A percentile compares a stretch with the other conserved stretches of the same genome.
These are phyloP conservation scores for Brachionus rotundiformis DNA, from an alignment of 1,140 invertebrate species.

Conservation along the genomic window DNA sequence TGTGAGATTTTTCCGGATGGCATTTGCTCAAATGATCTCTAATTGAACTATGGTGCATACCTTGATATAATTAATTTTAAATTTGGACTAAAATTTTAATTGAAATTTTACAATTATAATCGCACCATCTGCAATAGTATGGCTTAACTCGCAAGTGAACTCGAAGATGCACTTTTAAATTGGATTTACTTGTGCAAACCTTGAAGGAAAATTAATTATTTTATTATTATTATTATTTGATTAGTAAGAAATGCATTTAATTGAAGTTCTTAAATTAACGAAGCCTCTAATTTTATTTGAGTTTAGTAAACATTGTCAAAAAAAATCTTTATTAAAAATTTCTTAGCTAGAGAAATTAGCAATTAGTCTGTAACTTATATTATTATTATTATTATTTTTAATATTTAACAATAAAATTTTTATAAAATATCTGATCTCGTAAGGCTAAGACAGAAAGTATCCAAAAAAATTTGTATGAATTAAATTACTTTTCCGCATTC, in stretches of 20 bases:
- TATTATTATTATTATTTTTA: not conserved
- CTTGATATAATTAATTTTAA: not conserved
- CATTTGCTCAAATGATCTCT: conserved; percentile 51
- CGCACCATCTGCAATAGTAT: conserved; percentile 47
- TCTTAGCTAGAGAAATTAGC: not conserved
- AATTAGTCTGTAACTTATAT: not conserved
- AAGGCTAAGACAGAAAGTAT: no score
- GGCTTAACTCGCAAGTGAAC: conserved; percentile 50
- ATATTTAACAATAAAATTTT: no score
- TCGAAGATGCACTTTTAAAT: conserved; percentile 50
- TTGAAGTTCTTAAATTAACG: not conserved
- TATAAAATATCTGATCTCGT: not conserved
- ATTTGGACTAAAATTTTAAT: not conserved
- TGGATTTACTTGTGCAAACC: conserved; percentile 51
- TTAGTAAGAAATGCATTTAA: not conserved
- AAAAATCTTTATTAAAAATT: not conserved
- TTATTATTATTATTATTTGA: no score
- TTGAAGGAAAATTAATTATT: not conserved
- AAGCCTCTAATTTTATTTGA: not conserved
- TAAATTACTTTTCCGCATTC: conserved; percentile 51
- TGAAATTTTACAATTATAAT: conserved; percentile 47
- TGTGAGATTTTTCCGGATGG: conserved; percentile 47
- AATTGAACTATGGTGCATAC: conserved; percentile 51
- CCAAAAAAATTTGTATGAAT: conserved; percentile 6
- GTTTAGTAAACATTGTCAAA: not conserved